Evolutionary conservation across 2,888 invertebrate species (phyloP).

Genomic region (Euphydryas editha): DNA sequence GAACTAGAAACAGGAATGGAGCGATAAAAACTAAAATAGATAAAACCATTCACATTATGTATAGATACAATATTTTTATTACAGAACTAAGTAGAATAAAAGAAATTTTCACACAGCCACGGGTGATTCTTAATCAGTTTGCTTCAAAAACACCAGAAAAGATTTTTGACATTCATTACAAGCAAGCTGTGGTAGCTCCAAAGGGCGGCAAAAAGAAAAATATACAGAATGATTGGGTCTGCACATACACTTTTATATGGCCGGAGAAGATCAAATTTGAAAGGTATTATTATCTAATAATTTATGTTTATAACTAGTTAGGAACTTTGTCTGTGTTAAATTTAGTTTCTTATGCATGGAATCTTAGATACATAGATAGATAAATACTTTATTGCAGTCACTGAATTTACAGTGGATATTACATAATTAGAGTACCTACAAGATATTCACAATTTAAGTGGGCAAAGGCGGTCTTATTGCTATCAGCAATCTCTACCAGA

Average conservation of each 20-base stretch:
- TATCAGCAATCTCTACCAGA: too few relatives aligned
- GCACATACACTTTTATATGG: conserved; percentile 83
- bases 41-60: too few relatives aligned
- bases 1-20: too few relatives aligned
- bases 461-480: too few relatives aligned
- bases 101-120: conserved; percentile 75
- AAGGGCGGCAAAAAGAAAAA: conserved; percentile 63
- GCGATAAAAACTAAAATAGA: too few relatives aligned
- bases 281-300: conserved; percentile 45
- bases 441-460: too few relatives aligned
- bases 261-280: conserved; percentile 82
- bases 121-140: conserved; percentile 76
- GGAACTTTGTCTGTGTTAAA: not conserved
- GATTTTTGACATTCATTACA: conserved; percentile 67
- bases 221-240: conserved; percentile 73
- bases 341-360: conserved; percentile 9
- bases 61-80: not conserved
- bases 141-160: conserved; percentile 70
- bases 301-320: not conserved
- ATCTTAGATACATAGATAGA: too few relatives aligned
- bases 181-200: conserved; percentile 56
- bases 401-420: too few relatives aligned
- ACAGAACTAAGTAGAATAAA: conserved; percentile 53
- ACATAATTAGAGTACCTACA: too few relatives aligned
- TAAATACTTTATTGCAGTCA: too few relatives aligned